These are phyloP conservation scores for Drosophila punjabiensis DNA, from an alignment of 1,140 invertebrate species.

Conservation along the genomic window DNA sequence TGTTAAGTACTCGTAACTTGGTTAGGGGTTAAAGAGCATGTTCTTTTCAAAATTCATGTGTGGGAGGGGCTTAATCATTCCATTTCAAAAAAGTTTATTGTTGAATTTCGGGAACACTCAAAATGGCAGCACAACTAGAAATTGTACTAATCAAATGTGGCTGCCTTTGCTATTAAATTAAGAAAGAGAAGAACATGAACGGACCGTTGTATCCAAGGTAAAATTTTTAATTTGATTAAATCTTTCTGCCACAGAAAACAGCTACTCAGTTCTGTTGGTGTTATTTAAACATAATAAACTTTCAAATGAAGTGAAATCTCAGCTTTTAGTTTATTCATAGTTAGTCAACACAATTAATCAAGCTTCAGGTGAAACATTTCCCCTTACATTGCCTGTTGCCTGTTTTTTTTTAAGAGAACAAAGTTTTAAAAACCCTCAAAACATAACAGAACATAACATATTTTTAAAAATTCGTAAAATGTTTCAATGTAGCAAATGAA, in stretches of 20 bases:
- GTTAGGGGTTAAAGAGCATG: conserved; percentile 11
- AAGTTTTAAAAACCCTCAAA: background rate
- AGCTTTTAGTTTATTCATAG: conserved; percentile 9
- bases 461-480: conserved; percentile 1
- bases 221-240: background rate
- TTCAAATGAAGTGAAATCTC: background rate
- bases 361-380: conserved; percentile 4
- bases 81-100: background rate
- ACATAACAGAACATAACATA: background rate
- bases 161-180: background rate
- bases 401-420: background rate
- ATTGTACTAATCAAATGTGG: background rate
- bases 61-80: background rate
- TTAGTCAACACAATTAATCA: conserved; percentile 6
- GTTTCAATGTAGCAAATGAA: conserved; percentile 1
- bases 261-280: background rate
- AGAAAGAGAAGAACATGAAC: background rate
- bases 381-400: background rate
- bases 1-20: background rate
- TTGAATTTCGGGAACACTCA: background rate
- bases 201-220: background rate
- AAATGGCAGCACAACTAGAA: background rate
- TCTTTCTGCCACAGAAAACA: background rate
- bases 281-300: conserved; percentile 1
- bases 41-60: conserved; percentile 7